Evolutionary conservation across 1,140 invertebrate species (phyloP), one percentile per base, ranked within the genome.

Genomic region (Episyrphus balteatus): DNA sequence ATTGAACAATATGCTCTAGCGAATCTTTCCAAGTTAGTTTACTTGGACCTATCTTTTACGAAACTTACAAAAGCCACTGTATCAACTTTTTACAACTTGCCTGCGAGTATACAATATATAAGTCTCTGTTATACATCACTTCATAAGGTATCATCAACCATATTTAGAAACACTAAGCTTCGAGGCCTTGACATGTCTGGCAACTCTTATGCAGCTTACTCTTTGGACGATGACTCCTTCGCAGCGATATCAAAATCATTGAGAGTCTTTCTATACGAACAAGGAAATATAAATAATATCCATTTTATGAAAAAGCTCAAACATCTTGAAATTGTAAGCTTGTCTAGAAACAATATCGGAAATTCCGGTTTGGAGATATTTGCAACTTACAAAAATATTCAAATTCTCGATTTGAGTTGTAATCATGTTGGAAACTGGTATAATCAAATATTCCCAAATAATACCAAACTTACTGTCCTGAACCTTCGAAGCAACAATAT

Each of bases 341-440:
- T 76, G 36, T 44, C 57, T 3, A 54, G 61, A 1, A 77, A 77
- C 49, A 73, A 75, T 52, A 70, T 77, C 0, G 59, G 51, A 8
- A 12, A 37, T 0, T 21, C 76, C 2, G 47, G 55, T 3, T 13
- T 14, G 0, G 44, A 51, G 2, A 48, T 55, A 10, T 61, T 70
- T 0, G 17, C 50, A 5, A 55, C 55, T 0, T 42, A 76, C 12
- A 51, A 44, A 31, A 68, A 59, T n/a, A 50, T 79, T 42, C 55
- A 72, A 52, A 50, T 74, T 10, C 51, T 79, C 0, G 71, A 76
- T 51, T 56, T 78, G 39, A 67, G 59, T 17, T 59, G 58, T 1
- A 79, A 78, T 47, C 70, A 70, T 54, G 58, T 78, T 3, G 61
- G 54, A 0, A 62, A 69, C 14, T 78, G 76, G 76, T 69, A 72